Percentiles rank a stretch among this genome's conserved stretches.
Conservation (phyloP, 64 coral and sea anemone species). For the Dendrophyllia cribrosa region DNA sequence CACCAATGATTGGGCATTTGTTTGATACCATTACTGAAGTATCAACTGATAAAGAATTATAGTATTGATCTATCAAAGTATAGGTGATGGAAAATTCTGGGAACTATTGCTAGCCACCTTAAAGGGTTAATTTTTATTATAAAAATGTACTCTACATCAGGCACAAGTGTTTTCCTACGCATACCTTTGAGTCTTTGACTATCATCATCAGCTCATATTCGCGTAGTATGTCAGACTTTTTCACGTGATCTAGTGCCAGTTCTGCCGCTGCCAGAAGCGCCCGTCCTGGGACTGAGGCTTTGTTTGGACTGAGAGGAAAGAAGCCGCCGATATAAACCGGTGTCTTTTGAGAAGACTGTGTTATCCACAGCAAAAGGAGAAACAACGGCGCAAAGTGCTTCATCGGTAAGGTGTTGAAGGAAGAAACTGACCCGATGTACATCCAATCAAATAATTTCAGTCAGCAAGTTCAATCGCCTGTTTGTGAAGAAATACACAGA, state of each 20-base stretch:
- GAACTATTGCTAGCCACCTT: no score
- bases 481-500: no score
- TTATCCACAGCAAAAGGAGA: background rate
- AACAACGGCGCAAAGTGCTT: background rate
- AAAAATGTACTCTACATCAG: background rate
- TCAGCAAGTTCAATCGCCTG: no score
- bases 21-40: no score
- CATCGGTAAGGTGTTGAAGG: background rate
- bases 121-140: no score
- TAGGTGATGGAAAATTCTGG: no score
- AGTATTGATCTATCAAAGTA: no score
- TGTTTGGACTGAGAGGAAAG: slow-evolving; percentile 92
- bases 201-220: slow-evolving; percentile 82
- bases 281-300: slow-evolving; percentile 83
- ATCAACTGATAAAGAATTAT: no score
- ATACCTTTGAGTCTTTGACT: slow-evolving; percentile 89
- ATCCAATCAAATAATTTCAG: background rate
- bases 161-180: no score
- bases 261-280: slow-evolving; percentile 74
- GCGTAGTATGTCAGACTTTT: slow-evolving; percentile 57
- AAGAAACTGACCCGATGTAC: background rate
- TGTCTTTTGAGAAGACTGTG: slow-evolving; percentile 11
- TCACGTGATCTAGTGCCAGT: slow-evolving; percentile 81
- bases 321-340: slow-evolving; percentile 81
- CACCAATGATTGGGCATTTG: no score